Conservation (phyloP, 2,113 vertebrate species). For the Xerus inauris region DNA sequence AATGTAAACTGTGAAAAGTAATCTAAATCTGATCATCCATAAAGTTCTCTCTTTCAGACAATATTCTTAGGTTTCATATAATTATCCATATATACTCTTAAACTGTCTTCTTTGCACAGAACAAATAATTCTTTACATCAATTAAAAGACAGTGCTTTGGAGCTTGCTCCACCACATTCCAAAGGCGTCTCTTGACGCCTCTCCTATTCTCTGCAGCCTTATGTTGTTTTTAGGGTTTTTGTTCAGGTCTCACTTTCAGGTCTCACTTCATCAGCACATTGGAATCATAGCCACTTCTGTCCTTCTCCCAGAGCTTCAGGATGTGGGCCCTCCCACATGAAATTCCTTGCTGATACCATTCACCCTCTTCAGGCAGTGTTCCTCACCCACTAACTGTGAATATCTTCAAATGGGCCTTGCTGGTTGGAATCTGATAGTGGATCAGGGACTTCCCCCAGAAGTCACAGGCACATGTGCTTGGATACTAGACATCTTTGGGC, state of each 20-base stretch:
- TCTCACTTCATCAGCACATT: not conserved
- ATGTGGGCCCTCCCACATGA: not conserved
- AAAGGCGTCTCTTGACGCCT: not conserved
- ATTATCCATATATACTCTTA: not conserved
- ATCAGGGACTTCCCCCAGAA: not conserved
- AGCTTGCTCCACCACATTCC: not conserved
- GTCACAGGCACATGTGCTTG: not conserved
- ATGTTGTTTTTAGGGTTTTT: not conserved
- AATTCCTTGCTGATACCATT: not conserved
- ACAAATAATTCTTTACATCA: not conserved
- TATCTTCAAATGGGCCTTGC: not conserved
- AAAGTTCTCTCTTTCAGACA: not conserved
- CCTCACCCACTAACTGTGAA: not conserved
- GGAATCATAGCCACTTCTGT: not conserved
- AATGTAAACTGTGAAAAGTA: conserved; percentile 10
- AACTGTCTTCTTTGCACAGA: not conserved
- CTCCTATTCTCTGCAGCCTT: not conserved
- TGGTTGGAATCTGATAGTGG: not conserved
- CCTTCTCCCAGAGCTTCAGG: not conserved
- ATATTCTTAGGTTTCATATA: not conserved
- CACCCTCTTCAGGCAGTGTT: not conserved
- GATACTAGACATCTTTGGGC: not conserved
- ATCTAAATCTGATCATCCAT: not conserved
- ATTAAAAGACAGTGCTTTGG: not conserved
- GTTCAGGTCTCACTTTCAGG: not conserved